These are phyloP conservation scores for Pogonomyrmex californicus DNA, from an alignment of 1,140 invertebrate genomes.

Conservation along the genomic window DNA sequence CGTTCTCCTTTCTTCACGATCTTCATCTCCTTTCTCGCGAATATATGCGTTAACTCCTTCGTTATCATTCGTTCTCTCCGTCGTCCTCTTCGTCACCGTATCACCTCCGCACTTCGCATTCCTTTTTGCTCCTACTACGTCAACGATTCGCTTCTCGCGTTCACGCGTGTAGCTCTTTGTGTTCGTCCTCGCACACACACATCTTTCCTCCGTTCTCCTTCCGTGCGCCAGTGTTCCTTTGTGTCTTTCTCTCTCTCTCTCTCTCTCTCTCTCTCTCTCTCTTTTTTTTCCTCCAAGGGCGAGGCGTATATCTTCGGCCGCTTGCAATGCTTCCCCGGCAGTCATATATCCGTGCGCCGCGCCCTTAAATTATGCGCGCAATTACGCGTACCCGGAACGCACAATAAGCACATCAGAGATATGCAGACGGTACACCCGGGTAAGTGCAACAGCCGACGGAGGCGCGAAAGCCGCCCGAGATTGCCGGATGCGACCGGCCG, in stretches of 20 bases:
- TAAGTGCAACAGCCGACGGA: constrained; percentile 35
- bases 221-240: neutral
- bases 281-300: neutral
- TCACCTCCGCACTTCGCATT: constrained; percentile 31
- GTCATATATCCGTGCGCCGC: constrained; percentile 73
- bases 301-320: constrained; percentile 21
- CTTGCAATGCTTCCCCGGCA: constrained; percentile 30
- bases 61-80: constrained; percentile 20
- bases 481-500: constrained; percentile 9
- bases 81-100: constrained; percentile 11
- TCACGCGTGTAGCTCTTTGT: constrained; percentile 24
- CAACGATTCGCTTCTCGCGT: constrained; percentile 38
- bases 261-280: neutral
- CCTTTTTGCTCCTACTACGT: constrained; percentile 65
- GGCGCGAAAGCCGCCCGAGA: constrained; percentile 14
- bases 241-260: neutral
- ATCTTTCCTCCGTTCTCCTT: neutral
- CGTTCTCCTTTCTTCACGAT: neutral
- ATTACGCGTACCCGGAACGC: constrained; percentile 79
- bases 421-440: constrained; percentile 40
- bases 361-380: constrained; percentile 84
- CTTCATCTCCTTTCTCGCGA: constrained; percentile 15
- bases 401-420: constrained; percentile 65
- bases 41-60: constrained; percentile 51
- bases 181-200: neutral